Evolutionary conservation across 2,888 invertebrate genomes (phyloP).

Genomic region (Agrotis clavis): DNA sequence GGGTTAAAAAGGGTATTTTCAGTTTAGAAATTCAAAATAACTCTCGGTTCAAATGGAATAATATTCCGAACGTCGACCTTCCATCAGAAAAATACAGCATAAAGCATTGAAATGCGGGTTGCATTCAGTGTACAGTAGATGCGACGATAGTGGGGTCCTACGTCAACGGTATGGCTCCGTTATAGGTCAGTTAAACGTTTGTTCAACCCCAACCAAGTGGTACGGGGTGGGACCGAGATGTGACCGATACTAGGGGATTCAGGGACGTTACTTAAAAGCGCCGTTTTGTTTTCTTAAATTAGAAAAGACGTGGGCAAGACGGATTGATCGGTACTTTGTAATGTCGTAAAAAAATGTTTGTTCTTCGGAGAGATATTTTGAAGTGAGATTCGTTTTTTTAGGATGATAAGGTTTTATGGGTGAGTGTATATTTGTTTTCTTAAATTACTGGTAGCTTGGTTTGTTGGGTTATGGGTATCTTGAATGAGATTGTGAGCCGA

Average conservation of each 20-base stretch:
- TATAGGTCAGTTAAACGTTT: conserved; percentile 85
- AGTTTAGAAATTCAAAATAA: conserved; percentile 9
- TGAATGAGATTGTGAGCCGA: no score
- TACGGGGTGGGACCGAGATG: conserved; percentile 81
- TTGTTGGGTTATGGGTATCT: no score
- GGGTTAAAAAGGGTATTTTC: neutral
- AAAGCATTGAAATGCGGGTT: conserved; percentile 79
- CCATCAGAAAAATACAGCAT: conserved; percentile 74
- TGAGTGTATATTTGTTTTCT: neutral
- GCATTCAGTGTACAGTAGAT: conserved; percentile 74
- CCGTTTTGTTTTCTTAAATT: conserved; percentile 71
- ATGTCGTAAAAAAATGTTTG: conserved; percentile 16
- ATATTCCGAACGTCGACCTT: conserved; percentile 74
- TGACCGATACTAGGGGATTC: conserved; percentile 79
- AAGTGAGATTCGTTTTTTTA: neutral
- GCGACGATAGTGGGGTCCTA: conserved; percentile 72
- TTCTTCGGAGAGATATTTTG: neutral
- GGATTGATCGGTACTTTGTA: conserved; percentile 21
- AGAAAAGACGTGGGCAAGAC: conserved; percentile 67
- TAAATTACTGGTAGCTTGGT: no score
- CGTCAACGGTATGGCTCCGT: conserved; percentile 71
- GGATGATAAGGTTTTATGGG: neutral
- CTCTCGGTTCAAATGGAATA: conserved; percentile 60
- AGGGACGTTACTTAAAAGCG: conserved; percentile 59
- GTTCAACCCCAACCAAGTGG: conserved; percentile 79